Evolutionary conservation across 1,140 invertebrate genomes (phyloP).

Genomic region (Hylaeus volcanicus): DNA sequence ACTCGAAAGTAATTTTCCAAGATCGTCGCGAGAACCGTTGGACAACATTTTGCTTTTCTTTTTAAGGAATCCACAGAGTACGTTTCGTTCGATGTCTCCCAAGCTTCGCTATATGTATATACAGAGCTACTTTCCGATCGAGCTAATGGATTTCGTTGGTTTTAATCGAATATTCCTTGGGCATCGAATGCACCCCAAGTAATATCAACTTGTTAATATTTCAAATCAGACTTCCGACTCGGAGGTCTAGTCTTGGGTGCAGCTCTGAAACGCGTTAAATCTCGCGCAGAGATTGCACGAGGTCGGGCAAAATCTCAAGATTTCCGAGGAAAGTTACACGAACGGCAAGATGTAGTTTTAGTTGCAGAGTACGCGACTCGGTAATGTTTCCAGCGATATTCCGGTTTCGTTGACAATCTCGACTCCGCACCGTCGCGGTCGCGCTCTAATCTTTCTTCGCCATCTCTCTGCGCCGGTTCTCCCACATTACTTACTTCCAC

Average conservation of each 20-base stretch:
- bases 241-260: not conserved
- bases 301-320: not conserved
- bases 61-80: no score
- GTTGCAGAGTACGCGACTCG: not conserved
- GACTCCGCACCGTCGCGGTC: not conserved
- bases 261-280: constrained; percentile 13
- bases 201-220: constrained; percentile 35
- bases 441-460: not conserved
- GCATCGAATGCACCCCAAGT: not conserved
- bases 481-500: not conserved
- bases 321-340: constrained; percentile 1
- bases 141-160: constrained; percentile 30
- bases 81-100: no score
- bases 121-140: not conserved
- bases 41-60: no score
- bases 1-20: no score
- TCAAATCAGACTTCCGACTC: constrained; percentile 15
- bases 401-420: constrained; percentile 2
- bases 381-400: not conserved
- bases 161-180: not conserved
- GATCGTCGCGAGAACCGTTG: no score
- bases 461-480: not conserved
- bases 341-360: not conserved
- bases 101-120: no score
- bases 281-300: not conserved